Base-by-base conservation (phyloP, 2,888 invertebrate genomes). In the Amphiduros pacificus region DNA sequence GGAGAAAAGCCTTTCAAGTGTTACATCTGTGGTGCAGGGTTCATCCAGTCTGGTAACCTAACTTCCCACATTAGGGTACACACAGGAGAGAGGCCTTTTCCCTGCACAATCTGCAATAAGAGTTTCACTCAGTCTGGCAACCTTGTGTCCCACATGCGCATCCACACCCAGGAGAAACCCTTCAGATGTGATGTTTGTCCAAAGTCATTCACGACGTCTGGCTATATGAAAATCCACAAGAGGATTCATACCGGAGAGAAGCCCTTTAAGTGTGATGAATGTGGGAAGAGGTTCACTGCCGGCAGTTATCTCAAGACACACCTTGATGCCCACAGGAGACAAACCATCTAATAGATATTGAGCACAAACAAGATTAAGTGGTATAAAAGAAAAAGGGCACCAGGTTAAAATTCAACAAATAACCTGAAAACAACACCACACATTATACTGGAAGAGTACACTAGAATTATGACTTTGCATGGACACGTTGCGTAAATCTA, bases 31-130 rank as follows among this genome's bases (percentile, higher is more conserved):
- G 54, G 54, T 2, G 36, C 31, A 36, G 26, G 54, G 14, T 54
- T 54, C 54, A 6, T 31, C 14, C 54, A 54, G 36, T 28, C 14
- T 6, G 54, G 32, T 9, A 22, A 11, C 3, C 24, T 54, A 20
- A 54, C 31, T 2, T n/a, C 2, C 1, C 54, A 54, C 54, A 32
- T 22, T 14, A 17, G 54, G 20, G 36, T 20, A 6, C 54, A 54
- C 54, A 54, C 54, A 1, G 54, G 54, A n/a, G 54, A 54, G 36
- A 54, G 36, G 36, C n/a, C n/a, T n/a, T 2, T 36, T 4, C 54
- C 54, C 32, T 54, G 54, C 36, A 32, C 32, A 36, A 31, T 11
- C 2, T 54, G 54, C n/a, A 36, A 36, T 11, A 54, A 54, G 54
- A 36, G 32, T 2, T 54, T 54, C 32, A 31, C 54, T 4, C 32